A percentile compares a stretch with the other conserved stretches of the same genome.
Evolutionary conservation across 1,140 invertebrate genomes (phyloP).

Genomic region (Drosophila pseudoananassae): DNA sequence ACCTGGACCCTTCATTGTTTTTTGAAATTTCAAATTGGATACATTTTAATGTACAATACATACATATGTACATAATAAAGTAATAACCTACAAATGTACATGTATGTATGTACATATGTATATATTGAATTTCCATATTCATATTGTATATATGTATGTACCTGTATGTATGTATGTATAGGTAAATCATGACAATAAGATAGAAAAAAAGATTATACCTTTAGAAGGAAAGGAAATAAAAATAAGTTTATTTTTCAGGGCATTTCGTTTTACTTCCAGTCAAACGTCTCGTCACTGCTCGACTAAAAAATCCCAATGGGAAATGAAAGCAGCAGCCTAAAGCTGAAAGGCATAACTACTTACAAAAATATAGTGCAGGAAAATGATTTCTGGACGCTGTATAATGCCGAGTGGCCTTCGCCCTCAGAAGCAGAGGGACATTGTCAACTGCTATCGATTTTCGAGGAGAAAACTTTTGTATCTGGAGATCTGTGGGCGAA

Average conservation of each 20-base stretch:
- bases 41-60: no score
- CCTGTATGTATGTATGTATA: no score
- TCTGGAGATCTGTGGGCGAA: constrained; percentile 86
- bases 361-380: constrained; percentile 90
- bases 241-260: not conserved
- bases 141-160: no score
- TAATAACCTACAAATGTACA: no score
- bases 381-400: constrained; percentile 91
- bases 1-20: no score
- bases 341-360: constrained; percentile 88
- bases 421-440: constrained; percentile 85
- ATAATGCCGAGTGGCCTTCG: constrained; percentile 87
- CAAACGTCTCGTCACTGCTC: not conserved
- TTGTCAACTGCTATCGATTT: constrained; percentile 88
- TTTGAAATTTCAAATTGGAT: no score
- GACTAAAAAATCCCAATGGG: constrained; percentile 86
- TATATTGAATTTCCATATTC: no score
- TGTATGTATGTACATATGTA: no score
- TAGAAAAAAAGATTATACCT: no score
- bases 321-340: constrained; percentile 89
- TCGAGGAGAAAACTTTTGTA: constrained; percentile 88
- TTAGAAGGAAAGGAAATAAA: no score
- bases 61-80: no score
- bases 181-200: no score
- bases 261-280: not conserved